Conservation (phyloP, 2,888 invertebrate species). For the Lutraria lutraria region DNA sequence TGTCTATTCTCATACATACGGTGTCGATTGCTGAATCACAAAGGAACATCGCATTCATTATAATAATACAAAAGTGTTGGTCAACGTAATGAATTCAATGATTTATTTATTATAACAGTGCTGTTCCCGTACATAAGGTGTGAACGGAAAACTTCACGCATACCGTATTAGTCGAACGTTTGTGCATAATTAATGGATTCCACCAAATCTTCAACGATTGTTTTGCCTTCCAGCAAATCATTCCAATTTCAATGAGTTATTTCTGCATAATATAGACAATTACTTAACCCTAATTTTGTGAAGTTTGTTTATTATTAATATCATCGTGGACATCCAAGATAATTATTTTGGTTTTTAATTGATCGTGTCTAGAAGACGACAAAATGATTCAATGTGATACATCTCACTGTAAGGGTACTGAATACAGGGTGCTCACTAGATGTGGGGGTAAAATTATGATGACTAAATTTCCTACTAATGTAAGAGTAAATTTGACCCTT, state of each 20-base stretch:
- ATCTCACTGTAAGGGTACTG: no score
- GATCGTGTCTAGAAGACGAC: no score
- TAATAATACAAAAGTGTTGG: not conserved
- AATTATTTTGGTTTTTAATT: no score
- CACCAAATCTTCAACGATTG: not conserved
- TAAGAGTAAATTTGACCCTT: no score
- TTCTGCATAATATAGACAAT: not conserved
- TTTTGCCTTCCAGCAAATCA: slow-evolving; percentile 1
- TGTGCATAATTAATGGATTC: not conserved
- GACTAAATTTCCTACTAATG: no score
- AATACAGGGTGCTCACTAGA: no score
- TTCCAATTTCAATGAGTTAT: not conserved
- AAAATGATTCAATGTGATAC: no score
- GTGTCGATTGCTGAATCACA: not conserved
- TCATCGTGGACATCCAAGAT: not conserved
- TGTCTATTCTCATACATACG: no score
- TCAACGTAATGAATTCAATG: not conserved
- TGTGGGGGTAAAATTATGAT: no score
- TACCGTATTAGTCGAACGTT: not conserved
- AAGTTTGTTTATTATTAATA: not conserved
- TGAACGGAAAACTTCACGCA: not conserved
- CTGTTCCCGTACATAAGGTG: not conserved
- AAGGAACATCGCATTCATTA: not conserved
- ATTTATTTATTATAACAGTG: slow-evolving; percentile 2
- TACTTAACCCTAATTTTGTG: not conserved